Percentiles rank a stretch among this genome's conserved stretches.
Conservation (phyloP, 2,888 invertebrate species). For the Tryphoninae sp. region DNA sequence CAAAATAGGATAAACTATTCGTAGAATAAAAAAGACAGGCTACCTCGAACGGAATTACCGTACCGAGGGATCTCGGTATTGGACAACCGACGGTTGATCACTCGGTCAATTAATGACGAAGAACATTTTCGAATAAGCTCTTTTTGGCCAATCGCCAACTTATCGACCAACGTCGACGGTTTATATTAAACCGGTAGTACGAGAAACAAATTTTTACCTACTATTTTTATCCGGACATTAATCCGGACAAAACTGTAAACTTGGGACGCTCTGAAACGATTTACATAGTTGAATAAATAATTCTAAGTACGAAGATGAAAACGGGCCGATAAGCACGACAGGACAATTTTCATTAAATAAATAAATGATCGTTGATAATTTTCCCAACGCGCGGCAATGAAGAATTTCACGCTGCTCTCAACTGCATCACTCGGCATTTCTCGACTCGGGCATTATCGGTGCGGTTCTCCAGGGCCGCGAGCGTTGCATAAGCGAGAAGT, state of each 20-base stretch:
- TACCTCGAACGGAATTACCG: not conserved
- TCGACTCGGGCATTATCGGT: constrained; percentile 37
- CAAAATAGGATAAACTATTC: not conserved
- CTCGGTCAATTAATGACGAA: not conserved
- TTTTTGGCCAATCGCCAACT: constrained; percentile 12
- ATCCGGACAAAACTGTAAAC: not conserved
- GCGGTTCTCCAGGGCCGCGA: constrained; percentile 64
- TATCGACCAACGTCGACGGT: constrained; percentile 63
- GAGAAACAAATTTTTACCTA: constrained; percentile 14
- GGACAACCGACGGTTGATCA: not conserved
- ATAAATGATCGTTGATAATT: too few species aligned
- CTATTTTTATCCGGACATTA: not conserved
- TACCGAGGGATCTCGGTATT: constrained; percentile 21
- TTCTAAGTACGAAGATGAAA: not conserved
- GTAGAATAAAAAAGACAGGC: not conserved
- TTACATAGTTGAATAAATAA: constrained; percentile 32
- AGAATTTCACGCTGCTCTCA: not conserved
- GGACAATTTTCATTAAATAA: not conserved
- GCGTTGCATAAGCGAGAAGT: constrained; percentile 72
- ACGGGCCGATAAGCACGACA: too few species aligned
- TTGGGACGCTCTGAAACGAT: constrained; percentile 5
- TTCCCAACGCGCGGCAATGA: not conserved
- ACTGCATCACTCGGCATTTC: constrained; percentile 39
- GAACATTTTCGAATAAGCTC: not conserved
- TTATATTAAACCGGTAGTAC: constrained; percentile 74